A percentile compares a stretch with the other conserved stretches of the same genome.
Conservation (phyloP, 1,140 invertebrate species). For the Danaus melanippus region DNA sequence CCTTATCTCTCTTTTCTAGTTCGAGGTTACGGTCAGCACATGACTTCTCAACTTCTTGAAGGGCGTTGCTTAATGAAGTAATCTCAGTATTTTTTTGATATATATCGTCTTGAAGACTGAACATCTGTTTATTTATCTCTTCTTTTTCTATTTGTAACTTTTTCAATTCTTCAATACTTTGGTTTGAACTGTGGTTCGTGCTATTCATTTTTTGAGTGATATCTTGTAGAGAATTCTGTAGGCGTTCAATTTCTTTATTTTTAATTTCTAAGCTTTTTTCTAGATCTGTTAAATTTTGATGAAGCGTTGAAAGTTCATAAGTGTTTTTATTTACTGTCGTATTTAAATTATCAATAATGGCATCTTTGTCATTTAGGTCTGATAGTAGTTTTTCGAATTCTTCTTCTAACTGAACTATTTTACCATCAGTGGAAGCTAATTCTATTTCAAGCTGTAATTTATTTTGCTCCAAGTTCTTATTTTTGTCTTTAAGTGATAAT, state of each 20-base stretch:
- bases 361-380: conserved; percentile 50
- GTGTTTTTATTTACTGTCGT: conserved; percentile 31
- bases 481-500: conserved; percentile 33
- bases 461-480: conserved; percentile 30
- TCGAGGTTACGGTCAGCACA: conserved; percentile 26
- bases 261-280: conserved; percentile 37
- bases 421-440: conserved; percentile 37
- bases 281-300: conserved; percentile 31
- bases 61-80: conserved; percentile 26
- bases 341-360: conserved; percentile 43
- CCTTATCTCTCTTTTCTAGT: conserved; percentile 44
- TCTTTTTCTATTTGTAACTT: conserved; percentile 40
- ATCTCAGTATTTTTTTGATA: conserved; percentile 37
- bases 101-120: conserved; percentile 37
- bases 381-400: conserved; percentile 50
- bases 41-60: conserved; percentile 35
- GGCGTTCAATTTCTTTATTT: conserved; percentile 39
- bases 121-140: conserved; percentile 36
- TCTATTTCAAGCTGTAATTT: conserved; percentile 44
- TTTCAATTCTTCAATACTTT: conserved; percentile 35
- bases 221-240: conserved; percentile 29
- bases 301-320: conserved; percentile 27
- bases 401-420: conserved; percentile 45
- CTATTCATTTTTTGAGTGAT: conserved; percentile 31
- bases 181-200: conserved; percentile 20